Percentiles rank a stretch among this genome's conserved stretches.
phyloP scores from a whole-genome alignment of 2,113 vertebrate species.

The Caranx ignobilis region DNA sequence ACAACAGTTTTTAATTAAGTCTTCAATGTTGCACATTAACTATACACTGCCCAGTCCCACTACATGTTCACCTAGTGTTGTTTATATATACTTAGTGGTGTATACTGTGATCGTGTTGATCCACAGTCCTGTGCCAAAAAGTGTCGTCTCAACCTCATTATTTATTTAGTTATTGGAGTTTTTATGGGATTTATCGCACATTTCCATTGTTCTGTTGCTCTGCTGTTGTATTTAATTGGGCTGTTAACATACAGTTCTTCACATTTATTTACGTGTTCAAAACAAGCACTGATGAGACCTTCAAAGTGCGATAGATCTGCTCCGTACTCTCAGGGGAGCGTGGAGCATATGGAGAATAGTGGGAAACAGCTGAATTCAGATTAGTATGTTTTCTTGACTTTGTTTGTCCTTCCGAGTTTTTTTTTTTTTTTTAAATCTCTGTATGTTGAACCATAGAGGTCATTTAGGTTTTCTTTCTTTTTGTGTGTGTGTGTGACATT shows the following conservation, averaged over 20 bases:
- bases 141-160: too few relatives aligned
- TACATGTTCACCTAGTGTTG: too few relatives aligned
- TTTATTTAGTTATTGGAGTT: neutral
- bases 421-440: slow-evolving; percentile 20
- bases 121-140: too few relatives aligned
- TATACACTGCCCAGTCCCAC: too few relatives aligned
- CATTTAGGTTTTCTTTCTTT: slow-evolving; percentile 26
- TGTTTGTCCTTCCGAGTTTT: slow-evolving; percentile 17
- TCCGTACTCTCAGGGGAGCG: neutral
- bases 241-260: neutral
- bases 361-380: neutral
- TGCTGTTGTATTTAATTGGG: neutral
- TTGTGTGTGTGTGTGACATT: slow-evolving; percentile 42
- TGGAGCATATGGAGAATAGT: neutral
- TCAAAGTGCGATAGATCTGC: slow-evolving; percentile 3
- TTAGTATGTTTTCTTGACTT: slow-evolving; percentile 4
- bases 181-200: neutral
- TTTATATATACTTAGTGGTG: too few relatives aligned
- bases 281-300: neutral
- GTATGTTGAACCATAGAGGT: slow-evolving; percentile 26
- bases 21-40: too few relatives aligned
- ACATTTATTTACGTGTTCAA: neutral
- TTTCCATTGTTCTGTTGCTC: too few relatives aligned
- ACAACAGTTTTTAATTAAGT: too few relatives aligned
- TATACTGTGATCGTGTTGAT: too few relatives aligned